Evolutionary conservation across 2,797 vertebrate species (phyloP).

Genomic region (Lates japonicus): DNA sequence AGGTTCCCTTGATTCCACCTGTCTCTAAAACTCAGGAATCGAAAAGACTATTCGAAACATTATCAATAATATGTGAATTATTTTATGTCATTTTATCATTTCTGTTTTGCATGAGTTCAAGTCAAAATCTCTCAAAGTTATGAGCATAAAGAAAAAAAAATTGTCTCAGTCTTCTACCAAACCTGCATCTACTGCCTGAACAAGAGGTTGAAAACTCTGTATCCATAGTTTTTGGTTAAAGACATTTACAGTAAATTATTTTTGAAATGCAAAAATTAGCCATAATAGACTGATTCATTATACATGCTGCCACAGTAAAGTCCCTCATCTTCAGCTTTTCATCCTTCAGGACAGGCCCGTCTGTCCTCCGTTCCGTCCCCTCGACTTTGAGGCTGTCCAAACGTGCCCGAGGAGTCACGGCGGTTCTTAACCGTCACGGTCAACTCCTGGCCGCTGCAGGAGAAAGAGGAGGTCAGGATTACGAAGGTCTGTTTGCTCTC

Average conservation of each 20-base stretch:
- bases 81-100: background rate
- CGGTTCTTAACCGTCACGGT: conserved; percentile 74
- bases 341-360: background rate
- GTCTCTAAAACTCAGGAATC: no score
- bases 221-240: background rate
- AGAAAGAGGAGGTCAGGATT: conserved; percentile 76
- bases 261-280: background rate
- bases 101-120: no score
- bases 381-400: conserved; percentile 44
- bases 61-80: no score
- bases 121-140: no score
- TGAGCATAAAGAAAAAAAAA: no score
- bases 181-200: no score
- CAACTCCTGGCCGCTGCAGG: conserved; percentile 55
- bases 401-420: conserved; percentile 59
- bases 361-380: background rate
- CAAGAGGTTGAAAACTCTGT: no score
- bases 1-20: no score
- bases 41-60: no score
- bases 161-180: no score
- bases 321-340: background rate
- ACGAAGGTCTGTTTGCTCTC: conserved; percentile 70
- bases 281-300: no score
- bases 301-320: no score
- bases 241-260: background rate